Percentiles rank a stretch among this genome's conserved stretches.
phyloP scores from a whole-genome alignment of 2,888 invertebrate species.

The Allygus modestus region DNA sequence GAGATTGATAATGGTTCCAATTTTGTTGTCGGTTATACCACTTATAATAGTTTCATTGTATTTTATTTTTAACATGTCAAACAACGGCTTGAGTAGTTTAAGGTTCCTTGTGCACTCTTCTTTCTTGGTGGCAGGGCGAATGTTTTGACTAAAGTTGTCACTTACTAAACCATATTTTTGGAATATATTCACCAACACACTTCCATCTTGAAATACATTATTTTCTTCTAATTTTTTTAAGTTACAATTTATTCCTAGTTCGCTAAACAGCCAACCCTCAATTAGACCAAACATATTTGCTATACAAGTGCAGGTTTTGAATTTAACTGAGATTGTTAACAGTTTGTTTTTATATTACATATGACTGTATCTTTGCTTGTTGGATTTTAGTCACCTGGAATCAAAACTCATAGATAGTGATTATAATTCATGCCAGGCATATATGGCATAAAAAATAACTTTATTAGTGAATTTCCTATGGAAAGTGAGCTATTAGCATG shows the following conservation, averaged over 20 bases:
- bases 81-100: slow-evolving; percentile 61
- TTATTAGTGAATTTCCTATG: too few relatives aligned
- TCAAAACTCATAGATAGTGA: too few relatives aligned
- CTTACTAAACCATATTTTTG: slow-evolving; percentile 25
- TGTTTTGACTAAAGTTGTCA: slow-evolving; percentile 2
- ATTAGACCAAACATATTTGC: slow-evolving; percentile 28
- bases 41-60: slow-evolving; percentile 59
- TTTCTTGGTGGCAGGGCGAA: background rate
- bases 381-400: too few relatives aligned
- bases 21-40: slow-evolving; percentile 61
- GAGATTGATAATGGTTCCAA: slow-evolving; percentile 61
- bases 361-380: background rate
- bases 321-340: background rate
- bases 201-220: slow-evolving; percentile 47
- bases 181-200: slow-evolving; percentile 12
- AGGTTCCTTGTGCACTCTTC: slow-evolving; percentile 63
- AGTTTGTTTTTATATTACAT: background rate
- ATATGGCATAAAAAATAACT: too few relatives aligned
- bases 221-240: background rate
- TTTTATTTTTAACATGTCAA: slow-evolving; percentile 65
- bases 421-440: too few relatives aligned
- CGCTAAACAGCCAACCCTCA: slow-evolving; percentile 26
- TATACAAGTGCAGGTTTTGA: background rate
- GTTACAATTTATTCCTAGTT: slow-evolving; percentile 14
- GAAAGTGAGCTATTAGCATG: too few relatives aligned